Base-by-base conservation (phyloP, 2,113 vertebrate genomes). In the Pogona vitticeps region DNA sequence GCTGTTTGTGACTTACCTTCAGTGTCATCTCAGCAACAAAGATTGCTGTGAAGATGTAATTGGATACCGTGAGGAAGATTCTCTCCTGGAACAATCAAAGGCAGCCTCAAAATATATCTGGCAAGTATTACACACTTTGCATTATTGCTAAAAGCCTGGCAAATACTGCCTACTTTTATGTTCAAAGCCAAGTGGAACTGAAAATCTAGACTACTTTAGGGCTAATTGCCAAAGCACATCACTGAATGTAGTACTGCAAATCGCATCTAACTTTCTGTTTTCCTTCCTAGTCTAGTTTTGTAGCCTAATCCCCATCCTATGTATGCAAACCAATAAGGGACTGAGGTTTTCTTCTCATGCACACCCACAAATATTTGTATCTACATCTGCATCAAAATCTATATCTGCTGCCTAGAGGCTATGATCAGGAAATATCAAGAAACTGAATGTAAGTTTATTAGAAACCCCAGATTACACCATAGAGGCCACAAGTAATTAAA, bases 21-120 rank as follows among this genome's bases (percentile, higher is more conserved):
- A 99, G 92, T 0, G 98, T 99, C 98, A 99, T 99, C 95, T 99
- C 98, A 13, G 98, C 97, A 87, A 99, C 98, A 82, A 99, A 99
- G 94, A 99, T 99, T 90, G 98, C 98, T 26, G 98, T 99, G 92
- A 99, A 99, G 95, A 99, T 97, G 95, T 99, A 99, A 96, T 99
- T 99, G 93, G 98, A 99, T 86, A 98, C 96, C 2, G 98, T 99
- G 89, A 99, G 98, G 93, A 99, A 98, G 89, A 99, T 96, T 82
- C 98, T 96, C 86, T 99, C 98, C 98, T 99, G 86, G 58, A 88
- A 92, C 76, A 90, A 86, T 59, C 0, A 67, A 73, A 91, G 77
- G 83, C 38, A 65, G 65, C 59, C 3, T 40, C 91, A 93, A 92
- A 91, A 72, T 86, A 18, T 56, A 81, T 84, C 40, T 82, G 76